Evolutionary conservation across 92 coral and sea anemone species (phyloP).

Genomic region (Bergia puertoricense): DNA sequence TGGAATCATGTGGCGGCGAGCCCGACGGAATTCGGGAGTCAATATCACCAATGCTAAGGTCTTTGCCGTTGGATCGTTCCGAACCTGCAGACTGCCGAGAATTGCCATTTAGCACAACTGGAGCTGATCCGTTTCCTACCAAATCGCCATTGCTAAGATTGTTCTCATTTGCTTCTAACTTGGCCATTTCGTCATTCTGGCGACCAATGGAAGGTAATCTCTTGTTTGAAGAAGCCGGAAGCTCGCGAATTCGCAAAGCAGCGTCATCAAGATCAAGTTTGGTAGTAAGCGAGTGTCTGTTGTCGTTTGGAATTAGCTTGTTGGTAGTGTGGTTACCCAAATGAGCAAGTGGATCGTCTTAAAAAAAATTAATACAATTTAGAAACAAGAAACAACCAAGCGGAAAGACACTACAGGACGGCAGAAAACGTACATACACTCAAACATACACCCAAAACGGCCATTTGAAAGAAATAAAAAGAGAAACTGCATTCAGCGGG

Average conservation of each 20-base stretch:
- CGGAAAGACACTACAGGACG: not conserved
- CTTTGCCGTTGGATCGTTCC: conserved; percentile 75
- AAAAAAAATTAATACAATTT: not conserved
- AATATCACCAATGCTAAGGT: conserved; percentile 85
- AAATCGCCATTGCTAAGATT: conserved; percentile 88
- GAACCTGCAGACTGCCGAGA: conserved; percentile 93
- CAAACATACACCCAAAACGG: not conserved
- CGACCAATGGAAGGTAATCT: conserved; percentile 56
- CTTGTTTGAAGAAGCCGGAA: conserved; percentile 62
- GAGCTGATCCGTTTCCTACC: conserved; percentile 88
- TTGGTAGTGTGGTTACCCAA: conserved; percentile 51
- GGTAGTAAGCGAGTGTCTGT: conserved; percentile 77
- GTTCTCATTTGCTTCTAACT: conserved; percentile 68
- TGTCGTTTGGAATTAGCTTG: conserved; percentile 66
- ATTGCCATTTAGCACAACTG: conserved; percentile 90
- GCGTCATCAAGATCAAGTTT: conserved; percentile 82
- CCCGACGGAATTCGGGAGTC: conserved; percentile 89
- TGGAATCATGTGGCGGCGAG: conserved; percentile 78
- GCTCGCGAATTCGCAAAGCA: conserved; percentile 75
- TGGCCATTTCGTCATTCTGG: conserved; percentile 64
- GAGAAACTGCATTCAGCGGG: not conserved
- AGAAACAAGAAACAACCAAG: not conserved
- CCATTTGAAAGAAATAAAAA: not conserved
- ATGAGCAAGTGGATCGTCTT: conserved; percentile 45
- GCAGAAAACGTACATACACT: not conserved